phyloP scores from a whole-genome alignment of 2,888 invertebrate species.

The Cryptosula pallasiana region DNA sequence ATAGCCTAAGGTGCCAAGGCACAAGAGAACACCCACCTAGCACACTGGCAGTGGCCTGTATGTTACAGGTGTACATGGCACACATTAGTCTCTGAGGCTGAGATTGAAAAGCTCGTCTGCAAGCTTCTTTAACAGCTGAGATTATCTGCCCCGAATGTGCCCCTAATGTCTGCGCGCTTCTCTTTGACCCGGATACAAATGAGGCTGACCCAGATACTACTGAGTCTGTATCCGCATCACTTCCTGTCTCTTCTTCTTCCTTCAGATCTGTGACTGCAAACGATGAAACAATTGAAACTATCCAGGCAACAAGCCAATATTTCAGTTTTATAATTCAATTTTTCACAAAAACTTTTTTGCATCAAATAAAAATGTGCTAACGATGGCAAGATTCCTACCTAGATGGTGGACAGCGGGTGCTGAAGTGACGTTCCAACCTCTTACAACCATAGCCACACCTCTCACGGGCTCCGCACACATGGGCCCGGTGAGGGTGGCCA shows the following conservation, averaged over 20 bases:
- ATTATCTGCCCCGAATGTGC: constrained; percentile 74
- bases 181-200: constrained; percentile 9
- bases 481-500: constrained; percentile 82
- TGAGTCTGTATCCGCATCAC: constrained; percentile 13
- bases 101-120: constrained; percentile 78
- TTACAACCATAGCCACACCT: constrained; percentile 80
- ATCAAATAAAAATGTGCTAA: no score
- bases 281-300: no score
- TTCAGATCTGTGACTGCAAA: neutral
- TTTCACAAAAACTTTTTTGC: neutral
- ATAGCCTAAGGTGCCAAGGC: no score
- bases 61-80: constrained; percentile 83
- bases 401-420: neutral
- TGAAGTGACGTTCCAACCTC: constrained; percentile 68
- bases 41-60: constrained; percentile 79
- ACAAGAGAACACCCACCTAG: constrained; percentile 77
- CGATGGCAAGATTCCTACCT: no score
- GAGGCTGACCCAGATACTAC: constrained; percentile 14
- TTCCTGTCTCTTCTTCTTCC: constrained; percentile 22
- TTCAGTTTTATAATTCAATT: neutral
- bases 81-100: constrained; percentile 86
- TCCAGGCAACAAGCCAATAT: no score
- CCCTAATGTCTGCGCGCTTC: constrained; percentile 30
- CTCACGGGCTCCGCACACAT: constrained; percentile 95
- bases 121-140: constrained; percentile 83